Base-by-base conservation (phyloP, 2,888 invertebrate species). In the Digitonthophagus gazella region DNA sequence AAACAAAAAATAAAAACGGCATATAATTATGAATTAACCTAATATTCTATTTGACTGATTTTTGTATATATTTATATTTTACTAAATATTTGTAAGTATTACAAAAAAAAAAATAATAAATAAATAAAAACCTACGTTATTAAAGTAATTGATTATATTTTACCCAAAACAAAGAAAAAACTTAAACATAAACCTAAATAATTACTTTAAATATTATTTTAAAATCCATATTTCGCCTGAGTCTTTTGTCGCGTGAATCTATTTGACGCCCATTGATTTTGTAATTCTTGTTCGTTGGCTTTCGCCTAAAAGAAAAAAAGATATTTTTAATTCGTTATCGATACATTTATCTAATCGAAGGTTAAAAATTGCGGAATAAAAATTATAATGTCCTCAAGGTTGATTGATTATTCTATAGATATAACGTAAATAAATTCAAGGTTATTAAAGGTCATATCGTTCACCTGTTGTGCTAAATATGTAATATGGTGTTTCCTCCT, bases 191-290 rank as follows among this genome's bases (percentile, higher is more conserved):
- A 44, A 44, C 11, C 11, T 44, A 8, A 44, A 8, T 44, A 44
- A 44, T 11, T 44, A 44, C 11, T 11, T 44, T 44, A 44, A 8
- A 8, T 44, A 44, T 66, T 63, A 68, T 66, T 20, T 84, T 89
- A 97, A 85, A 97, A 97, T 58, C 97, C 97, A 86, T 97, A 97
- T 88, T 97, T 97, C 44, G 94, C 92, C 81, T 96, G 93, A n/a
- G 96, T 95, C 82, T 95, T 93, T 79, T 92, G 88, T 75, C 92
- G 90, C 2, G 92, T 91, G 84, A 92, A 89, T 77, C 92, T 89
- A 81, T 93, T 97, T 75, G 92, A 89, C 3, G 97, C 91, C 97
- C 97, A 98, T 84, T 95, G 93, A 79, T 95, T 96, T 81, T 97
- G 94, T 65, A 98, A 83, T 78, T 97, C 96, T 70, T 94, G 87